Evolutionary conservation across 2,113 vertebrate species (phyloP), one percentile per base, ranked within the genome.

Genomic region (Piprites chloris): DNA sequence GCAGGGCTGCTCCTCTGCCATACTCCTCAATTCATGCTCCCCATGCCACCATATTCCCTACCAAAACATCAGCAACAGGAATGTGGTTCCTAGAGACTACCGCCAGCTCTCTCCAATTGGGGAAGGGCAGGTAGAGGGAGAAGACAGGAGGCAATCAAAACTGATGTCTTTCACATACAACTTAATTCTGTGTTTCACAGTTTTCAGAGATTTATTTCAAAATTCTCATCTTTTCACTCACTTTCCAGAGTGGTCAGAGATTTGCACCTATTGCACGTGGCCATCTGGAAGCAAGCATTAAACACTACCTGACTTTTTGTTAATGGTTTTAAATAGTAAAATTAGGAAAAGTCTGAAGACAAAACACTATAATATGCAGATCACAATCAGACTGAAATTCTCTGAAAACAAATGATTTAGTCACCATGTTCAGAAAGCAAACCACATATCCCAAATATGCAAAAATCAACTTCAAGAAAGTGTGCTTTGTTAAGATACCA

Each of bases 391-490:
- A 92, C n/a, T 42, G 32, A 83, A 86, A 47, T 53, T 88, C 55
- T 82, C 65, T 33, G 22, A 85, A 85, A 81, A 94, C 67, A 92
- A 92, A 74, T 59, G 6, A 83, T 37, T 86, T 82, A 71, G 73
- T 89, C 46, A 92, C 13, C 62, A 44, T 35, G 85, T 37, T 77
- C 58, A 71, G 61, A 85, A 87, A 84, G 79, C 15, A 90, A 95
- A 74, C 39, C 59, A 47, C 35, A 78, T 13, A 56, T 53, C 49
- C 28, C 62, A 71, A 77, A 89, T 59, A 88, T 2, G 20, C 30
- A 94, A 86, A 94, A 90, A 85, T 67, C 52, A 67, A 35, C 76
- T 85, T 89, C 42, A 85, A 58, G 46, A 56, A 68, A 92, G 39
- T 6, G 14, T 58, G 77, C 65, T 95, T 56, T 80, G 83, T 68